Percentiles rank a stretch among this genome's conserved stretches.
Evolutionary conservation across 2,888 invertebrate species (phyloP).

Genomic region (Zaprionus lineosus): DNA sequence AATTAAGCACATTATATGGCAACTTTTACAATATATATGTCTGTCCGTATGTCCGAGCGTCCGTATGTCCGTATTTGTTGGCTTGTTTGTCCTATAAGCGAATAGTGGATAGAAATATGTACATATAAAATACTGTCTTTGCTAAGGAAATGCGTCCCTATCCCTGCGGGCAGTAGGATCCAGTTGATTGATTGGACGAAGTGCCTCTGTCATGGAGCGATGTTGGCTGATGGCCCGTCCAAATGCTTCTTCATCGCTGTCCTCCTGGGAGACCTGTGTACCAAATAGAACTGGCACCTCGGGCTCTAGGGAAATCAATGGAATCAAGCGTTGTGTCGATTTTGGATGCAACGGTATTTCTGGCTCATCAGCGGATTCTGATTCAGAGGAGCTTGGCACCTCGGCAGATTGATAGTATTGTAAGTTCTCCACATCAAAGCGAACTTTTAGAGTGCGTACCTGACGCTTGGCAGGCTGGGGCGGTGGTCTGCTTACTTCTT

Average conservation of each 20-base stretch:
- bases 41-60: conserved; percentile 3
- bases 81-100: conserved; percentile 3
- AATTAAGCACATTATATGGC: conserved; percentile 55
- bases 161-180: conserved; percentile 1
- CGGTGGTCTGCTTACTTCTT: conserved; percentile 5
- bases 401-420: conserved; percentile 61
- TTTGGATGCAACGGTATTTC: conserved; percentile 34
- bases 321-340: conserved; percentile 55
- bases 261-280: conserved; percentile 61
- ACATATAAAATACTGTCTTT: conserved; percentile 65
- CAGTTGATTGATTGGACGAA: conserved; percentile 33
- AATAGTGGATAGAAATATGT: conserved; percentile 35
- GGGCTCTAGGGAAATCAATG: conserved; percentile 11
- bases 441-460: conserved; percentile 59
- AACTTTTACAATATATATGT: conserved; percentile 26
- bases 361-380: conserved; percentile 26
- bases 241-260: conserved; percentile 51
- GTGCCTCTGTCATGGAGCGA: conserved; percentile 82
- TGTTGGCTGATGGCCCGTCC: conserved; percentile 84
- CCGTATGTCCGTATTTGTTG: too few species aligned
- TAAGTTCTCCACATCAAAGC: conserved; percentile 72
- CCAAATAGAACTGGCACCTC: conserved; percentile 64
- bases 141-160: conserved; percentile 51
- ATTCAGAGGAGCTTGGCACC: conserved; percentile 48
- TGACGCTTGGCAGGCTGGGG: conserved; percentile 57